Conservation (phyloP, 2,888 invertebrate genomes). For the Steinernema scapterisci region DNA sequence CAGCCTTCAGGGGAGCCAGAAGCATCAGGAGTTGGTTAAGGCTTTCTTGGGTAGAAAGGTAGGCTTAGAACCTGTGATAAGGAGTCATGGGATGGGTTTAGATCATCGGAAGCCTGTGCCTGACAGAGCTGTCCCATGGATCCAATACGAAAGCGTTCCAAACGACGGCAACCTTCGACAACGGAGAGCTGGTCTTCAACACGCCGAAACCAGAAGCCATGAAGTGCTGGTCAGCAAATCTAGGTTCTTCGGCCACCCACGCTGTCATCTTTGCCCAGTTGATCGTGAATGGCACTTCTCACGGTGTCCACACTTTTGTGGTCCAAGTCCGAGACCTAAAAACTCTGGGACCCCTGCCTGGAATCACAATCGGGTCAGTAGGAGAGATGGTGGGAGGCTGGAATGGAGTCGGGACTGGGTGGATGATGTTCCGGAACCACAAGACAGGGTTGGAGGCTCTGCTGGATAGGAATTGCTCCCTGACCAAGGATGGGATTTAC, state of each 20-base stretch:
- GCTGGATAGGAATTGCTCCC: background rate
- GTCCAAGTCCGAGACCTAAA: constrained; percentile 75
- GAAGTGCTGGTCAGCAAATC: constrained; percentile 87
- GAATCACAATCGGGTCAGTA: constrained; percentile 86
- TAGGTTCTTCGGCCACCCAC: constrained; percentile 77
- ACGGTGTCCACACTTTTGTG: constrained; percentile 87
- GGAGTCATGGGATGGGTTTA: constrained; percentile 61
- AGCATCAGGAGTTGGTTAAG: constrained; percentile 66
- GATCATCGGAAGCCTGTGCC: constrained; percentile 81
- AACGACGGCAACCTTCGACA: background rate
- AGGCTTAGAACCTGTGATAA: background rate
- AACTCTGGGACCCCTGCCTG: background rate
- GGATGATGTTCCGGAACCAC: constrained; percentile 49
- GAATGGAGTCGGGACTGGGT: constrained; percentile 90
- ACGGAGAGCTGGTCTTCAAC: constrained; percentile 72
- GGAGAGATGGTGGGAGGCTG: constrained; percentile 84
- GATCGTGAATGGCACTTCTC: constrained; percentile 70
- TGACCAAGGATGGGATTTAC: background rate
- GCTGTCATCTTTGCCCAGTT: constrained; percentile 86
- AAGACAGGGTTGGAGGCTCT: background rate
- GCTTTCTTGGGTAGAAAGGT: constrained; percentile 58
- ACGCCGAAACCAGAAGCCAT: constrained; percentile 80
- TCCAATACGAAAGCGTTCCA: constrained; percentile 75
- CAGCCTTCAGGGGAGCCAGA: constrained; percentile 68
- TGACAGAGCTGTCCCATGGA: constrained; percentile 89